phyloP scores from a whole-genome alignment of 2,113 vertebrate species.

The Dicerorhinus sumatrensis region DNA sequence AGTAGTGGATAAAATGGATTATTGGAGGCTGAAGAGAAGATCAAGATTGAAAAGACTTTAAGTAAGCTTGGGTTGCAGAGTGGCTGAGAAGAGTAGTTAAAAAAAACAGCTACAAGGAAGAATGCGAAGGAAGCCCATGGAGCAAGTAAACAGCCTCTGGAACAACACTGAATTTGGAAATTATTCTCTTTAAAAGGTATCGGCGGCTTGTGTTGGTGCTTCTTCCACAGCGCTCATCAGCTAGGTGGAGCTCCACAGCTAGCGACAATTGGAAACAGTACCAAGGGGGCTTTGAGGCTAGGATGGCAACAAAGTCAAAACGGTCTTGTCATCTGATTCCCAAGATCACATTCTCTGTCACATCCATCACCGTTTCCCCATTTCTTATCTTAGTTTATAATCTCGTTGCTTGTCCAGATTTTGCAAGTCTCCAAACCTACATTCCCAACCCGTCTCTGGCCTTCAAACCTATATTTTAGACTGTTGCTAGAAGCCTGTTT shows the following conservation, averaged over 20 bases:
- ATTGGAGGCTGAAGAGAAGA: not conserved
- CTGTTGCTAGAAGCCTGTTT: not conserved
- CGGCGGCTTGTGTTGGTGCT: not conserved
- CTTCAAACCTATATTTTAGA: not conserved
- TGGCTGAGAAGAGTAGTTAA: not conserved
- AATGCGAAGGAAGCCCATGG: not conserved
- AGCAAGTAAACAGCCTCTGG: not conserved
- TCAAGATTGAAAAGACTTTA: not conserved
- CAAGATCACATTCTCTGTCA: not conserved
- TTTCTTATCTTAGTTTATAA: not conserved
- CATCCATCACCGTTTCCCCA: rapidly evolving
- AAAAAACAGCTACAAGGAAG: not conserved
- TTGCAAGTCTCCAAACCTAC: not conserved
- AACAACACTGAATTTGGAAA: not conserved
- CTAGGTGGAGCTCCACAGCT: too few species aligned
- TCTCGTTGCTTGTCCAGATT: not conserved
- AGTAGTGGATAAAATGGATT: not conserved
- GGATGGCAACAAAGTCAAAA: not conserved
- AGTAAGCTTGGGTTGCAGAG: not conserved
- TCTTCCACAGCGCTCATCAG: not conserved
- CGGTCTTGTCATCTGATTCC: not conserved
- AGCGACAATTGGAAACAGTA: not conserved
- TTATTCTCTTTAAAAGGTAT: not conserved
- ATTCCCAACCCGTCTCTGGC: not conserved
- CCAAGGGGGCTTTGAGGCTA: not conserved